Percentiles rank a stretch among this genome's conserved stretches.
Conservation (phyloP, 2,888 invertebrate species). For the Neoascia interrupta region DNA sequence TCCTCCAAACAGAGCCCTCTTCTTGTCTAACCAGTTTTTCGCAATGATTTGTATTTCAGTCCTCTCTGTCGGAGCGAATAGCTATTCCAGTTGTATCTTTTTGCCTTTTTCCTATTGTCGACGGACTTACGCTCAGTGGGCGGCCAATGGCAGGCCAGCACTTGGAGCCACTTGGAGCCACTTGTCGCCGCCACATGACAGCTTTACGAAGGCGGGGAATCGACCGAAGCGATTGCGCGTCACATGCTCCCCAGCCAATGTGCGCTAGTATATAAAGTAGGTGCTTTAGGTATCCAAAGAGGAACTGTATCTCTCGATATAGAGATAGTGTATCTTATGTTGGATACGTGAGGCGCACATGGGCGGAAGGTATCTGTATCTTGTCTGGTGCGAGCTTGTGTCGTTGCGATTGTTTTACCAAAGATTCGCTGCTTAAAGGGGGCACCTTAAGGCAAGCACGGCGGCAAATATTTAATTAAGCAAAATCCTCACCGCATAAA, state of each 20-base stretch:
- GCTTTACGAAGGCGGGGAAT: conserved; percentile 56
- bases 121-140: no score
- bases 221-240: conserved; percentile 62
- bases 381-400: conserved; percentile 10
- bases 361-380: not conserved
- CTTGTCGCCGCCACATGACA: conserved; percentile 8
- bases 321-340: not conserved
- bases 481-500: conserved; percentile 63
- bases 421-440: conserved; percentile 5
- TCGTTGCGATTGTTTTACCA: conserved; percentile 20
- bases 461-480: conserved; percentile 65
- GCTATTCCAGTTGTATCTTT: conserved; percentile 44
- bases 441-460: conserved; percentile 5
- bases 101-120: no score
- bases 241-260: conserved; percentile 63
- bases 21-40: conserved; percentile 62
- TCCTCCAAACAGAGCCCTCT: conserved; percentile 31
- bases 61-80: conserved; percentile 19
- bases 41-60: conserved; percentile 25
- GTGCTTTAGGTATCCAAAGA: conserved; percentile 40
- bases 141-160: conserved; percentile 56
- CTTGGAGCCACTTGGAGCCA: conserved; percentile 10
- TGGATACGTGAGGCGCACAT: conserved; percentile 26
- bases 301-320: conserved; percentile 37
- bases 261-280: conserved; percentile 42